Conservation (phyloP, 64 coral and sea anemone species). For the Montipora cactus region DNA sequence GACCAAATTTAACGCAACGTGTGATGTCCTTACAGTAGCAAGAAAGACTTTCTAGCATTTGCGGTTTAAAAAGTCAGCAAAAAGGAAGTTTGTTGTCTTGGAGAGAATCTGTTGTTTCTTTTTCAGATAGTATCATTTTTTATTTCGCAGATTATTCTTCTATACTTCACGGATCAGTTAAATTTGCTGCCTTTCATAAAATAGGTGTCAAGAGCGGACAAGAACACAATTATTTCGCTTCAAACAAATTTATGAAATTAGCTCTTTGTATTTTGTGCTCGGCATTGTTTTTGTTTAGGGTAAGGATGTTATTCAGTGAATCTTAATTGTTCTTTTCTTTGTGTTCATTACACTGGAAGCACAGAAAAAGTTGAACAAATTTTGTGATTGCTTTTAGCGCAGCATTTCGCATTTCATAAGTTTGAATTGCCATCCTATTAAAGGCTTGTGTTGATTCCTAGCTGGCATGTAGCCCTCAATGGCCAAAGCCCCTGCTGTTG, state of each 20-base stretch:
- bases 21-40: no score
- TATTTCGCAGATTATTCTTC: neutral
- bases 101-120: neutral
- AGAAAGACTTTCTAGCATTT: no score
- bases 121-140: neutral
- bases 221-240: slow-evolving; percentile 51
- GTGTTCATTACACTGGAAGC: neutral
- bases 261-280: slow-evolving; percentile 19
- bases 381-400: no score
- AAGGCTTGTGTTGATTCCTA: neutral
- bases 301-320: slow-evolving; percentile 31
- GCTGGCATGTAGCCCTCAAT: neutral
- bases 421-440: neutral
- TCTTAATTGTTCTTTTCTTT: slow-evolving; percentile 21
- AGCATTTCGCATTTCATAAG: neutral
- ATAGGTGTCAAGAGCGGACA: neutral
- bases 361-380: no score
- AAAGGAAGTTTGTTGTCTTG: neutral
- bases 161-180: neutral
- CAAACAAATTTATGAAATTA: slow-evolving; percentile 57
- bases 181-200: neutral
- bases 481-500: slow-evolving; percentile 32
- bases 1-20: no score
- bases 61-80: neutral
- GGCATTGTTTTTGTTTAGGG: slow-evolving; percentile 49